These are phyloP conservation scores for Megalops cyprinoides DNA, from an alignment of 2,797 vertebrate species.

Conservation along the genomic window DNA sequence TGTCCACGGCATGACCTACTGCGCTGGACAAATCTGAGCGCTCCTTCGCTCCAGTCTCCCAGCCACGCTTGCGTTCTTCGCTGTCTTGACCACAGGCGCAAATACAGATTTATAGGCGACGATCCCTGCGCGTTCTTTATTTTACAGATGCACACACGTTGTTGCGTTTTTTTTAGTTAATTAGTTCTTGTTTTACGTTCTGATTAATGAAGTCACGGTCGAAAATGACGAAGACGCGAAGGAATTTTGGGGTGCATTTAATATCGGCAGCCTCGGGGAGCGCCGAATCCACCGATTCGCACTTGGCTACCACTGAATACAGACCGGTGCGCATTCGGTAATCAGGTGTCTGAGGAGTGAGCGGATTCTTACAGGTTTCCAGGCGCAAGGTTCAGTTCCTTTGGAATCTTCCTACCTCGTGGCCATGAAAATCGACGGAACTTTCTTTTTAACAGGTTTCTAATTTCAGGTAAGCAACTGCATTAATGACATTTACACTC, in stretches of 20 bases:
- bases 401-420: neutral
- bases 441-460: neutral
- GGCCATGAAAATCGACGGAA: neutral
- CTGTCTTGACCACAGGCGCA: conserved; percentile 23
- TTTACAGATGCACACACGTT: too few species aligned
- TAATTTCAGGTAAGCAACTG: neutral
- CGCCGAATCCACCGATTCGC: neutral
- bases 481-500: too few species aligned
- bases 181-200: neutral
- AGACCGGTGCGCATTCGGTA: neutral
- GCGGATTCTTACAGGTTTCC: conserved; percentile 7
- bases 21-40: neutral
- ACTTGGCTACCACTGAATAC: neutral
- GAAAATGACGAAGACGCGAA: neutral
- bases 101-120: neutral
- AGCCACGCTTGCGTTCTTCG: conserved; percentile 38
- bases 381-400: neutral
- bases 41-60: conserved; percentile 1
- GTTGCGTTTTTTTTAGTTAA: neutral
- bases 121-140: neutral
- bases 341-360: conserved; percentile 15
- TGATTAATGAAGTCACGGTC: neutral
- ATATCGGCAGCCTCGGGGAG: neutral
- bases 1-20: neutral
- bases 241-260: conserved; percentile 3